Evolutionary conservation across 2,888 invertebrate species (phyloP).

Genomic region (Eutolmus rufibarbis): DNA sequence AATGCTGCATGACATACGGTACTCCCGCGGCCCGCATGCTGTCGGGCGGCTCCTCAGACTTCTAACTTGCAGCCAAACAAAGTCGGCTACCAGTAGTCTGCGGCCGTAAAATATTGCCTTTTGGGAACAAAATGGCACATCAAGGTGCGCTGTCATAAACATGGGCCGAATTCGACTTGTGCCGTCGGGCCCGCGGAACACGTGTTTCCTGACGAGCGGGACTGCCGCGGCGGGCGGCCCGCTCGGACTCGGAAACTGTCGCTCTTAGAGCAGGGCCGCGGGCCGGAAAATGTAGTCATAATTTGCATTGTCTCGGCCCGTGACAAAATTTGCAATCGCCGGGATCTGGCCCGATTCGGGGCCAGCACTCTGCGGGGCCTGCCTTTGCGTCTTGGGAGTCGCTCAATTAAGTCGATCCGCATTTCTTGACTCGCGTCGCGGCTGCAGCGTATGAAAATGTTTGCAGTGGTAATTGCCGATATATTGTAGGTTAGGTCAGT

Average conservation of each 20-base stretch:
- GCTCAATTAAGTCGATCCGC: slow-evolving; percentile 8
- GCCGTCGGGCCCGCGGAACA: slow-evolving; percentile 7
- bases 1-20: slow-evolving; percentile 5
- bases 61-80: background rate
- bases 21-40: background rate
- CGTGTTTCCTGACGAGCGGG: slow-evolving; percentile 13
- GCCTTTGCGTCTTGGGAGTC: background rate
- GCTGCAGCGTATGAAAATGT: background rate
- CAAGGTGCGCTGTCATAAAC: slow-evolving; percentile 32
- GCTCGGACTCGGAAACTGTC: background rate
- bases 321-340: slow-evolving; percentile 7
- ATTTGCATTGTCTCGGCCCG: slow-evolving; percentile 22
- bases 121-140: slow-evolving; percentile 23
- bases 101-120: slow-evolving; percentile 9
- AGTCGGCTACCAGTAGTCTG: slow-evolving; percentile 37
- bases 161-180: background rate
- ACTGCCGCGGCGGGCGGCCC: background rate
- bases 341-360: background rate
- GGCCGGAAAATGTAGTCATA: background rate
- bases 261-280: background rate
- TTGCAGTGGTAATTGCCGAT: slow-evolving; percentile 13
- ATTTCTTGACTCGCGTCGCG: background rate
- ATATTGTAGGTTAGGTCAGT: slow-evolving; percentile 8
- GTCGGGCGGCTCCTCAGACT: background rate
- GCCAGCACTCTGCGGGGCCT: background rate